These are phyloP conservation scores for Drosophila bocki DNA, from an alignment of 1,140 invertebrate genomes.

Conservation along the genomic window DNA sequence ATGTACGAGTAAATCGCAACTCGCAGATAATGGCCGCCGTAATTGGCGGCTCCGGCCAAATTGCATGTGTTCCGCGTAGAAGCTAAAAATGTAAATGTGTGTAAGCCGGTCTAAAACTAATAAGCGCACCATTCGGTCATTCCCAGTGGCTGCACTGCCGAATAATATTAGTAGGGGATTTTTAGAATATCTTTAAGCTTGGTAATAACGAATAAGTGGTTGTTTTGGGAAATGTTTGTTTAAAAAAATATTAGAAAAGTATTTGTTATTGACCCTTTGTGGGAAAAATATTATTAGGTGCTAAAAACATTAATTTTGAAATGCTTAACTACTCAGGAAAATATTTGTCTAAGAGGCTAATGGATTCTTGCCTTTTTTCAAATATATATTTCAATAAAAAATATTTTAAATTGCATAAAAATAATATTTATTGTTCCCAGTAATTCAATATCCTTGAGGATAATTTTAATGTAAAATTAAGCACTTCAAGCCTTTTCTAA, in stretches of 20 bases:
- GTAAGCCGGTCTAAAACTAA: slow-evolving; percentile 54
- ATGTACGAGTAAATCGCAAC: slow-evolving; percentile 70
- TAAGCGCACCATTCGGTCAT: slow-evolving; percentile 41
- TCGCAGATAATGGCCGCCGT: slow-evolving; percentile 71
- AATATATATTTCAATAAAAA: no score
- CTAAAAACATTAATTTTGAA: no score
- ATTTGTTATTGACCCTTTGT: no score
- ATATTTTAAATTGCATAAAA: no score
- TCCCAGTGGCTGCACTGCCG: slow-evolving; percentile 1
- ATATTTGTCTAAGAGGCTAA: no score
- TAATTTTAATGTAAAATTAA: not conserved
- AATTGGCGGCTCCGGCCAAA: slow-evolving; percentile 68
- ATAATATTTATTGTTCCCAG: no score
- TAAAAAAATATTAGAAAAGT: not conserved
- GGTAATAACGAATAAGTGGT: not conserved
- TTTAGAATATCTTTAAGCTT: not conserved
- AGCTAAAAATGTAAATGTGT: slow-evolving; percentile 46
- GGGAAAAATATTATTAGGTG: no score
- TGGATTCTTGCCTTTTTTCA: no score
- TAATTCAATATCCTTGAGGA: no score
- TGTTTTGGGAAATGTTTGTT: not conserved
- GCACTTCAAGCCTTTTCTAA: not conserved
- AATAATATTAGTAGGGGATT: not conserved
- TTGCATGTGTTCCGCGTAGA: slow-evolving; percentile 64
- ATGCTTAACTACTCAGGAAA: no score